phyloP scores from a whole-genome alignment of 2,888 invertebrate species.

The Euplagia quadripunctaria region DNA sequence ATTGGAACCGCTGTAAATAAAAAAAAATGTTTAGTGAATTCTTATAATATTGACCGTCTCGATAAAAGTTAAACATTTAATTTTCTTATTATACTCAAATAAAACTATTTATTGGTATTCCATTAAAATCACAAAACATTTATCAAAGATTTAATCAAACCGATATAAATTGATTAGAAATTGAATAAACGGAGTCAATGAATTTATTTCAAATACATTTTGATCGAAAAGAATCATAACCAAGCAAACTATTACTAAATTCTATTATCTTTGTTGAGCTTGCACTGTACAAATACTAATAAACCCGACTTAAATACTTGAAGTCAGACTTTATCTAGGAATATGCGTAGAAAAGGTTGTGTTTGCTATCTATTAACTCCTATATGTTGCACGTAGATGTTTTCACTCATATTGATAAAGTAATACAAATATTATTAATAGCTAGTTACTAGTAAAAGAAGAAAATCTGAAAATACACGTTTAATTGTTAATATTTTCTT shows the following conservation, averaged over 20 bases:
- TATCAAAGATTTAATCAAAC: not conserved
- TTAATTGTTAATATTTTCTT: not conserved
- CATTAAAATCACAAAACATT: not conserved
- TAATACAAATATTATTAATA: not conserved
- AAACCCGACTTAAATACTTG: not conserved
- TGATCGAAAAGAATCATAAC: not conserved
- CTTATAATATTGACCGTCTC: too few species aligned
- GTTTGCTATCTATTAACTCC: conserved; percentile 1
- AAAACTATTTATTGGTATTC: not conserved
- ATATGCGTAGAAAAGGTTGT: not conserved
- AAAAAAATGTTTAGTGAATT: too few species aligned
- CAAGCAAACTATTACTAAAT: not conserved
- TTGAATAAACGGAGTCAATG: not conserved
- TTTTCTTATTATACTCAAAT: not conserved
- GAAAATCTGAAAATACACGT: not conserved
- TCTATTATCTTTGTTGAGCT: not conserved
- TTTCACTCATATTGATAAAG: not conserved
- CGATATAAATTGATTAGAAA: not conserved
- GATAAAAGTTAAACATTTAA: too few species aligned
- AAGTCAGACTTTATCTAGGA: not conserved
- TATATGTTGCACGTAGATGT: not conserved
- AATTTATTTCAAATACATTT: not conserved
- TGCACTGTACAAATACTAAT: not conserved
- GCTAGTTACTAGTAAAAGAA: not conserved
- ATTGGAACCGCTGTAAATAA: too few species aligned